These are phyloP conservation scores for Synergus umbraculus DNA, from an alignment of 2,888 invertebrate species.

Conservation along the genomic window DNA sequence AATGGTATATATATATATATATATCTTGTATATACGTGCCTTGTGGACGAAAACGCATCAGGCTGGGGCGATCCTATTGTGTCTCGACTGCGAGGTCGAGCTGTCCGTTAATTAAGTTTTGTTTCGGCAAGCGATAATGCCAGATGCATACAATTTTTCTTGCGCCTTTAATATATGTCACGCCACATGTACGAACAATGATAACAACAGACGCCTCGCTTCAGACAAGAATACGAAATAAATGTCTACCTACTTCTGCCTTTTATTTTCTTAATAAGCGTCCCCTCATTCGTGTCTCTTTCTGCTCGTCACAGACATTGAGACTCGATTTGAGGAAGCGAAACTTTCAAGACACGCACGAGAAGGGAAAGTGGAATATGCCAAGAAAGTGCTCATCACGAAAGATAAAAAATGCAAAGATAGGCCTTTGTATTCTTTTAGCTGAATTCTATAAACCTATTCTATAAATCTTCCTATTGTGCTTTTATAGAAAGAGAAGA, in stretches of 20 bases:
- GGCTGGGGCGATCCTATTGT: conserved; percentile 61
- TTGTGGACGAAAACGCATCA: conserved; percentile 51
- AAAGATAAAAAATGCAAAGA: neutral
- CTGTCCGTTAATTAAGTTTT: conserved; percentile 67
- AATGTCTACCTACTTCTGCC: conserved; percentile 43
- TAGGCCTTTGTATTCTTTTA: neutral
- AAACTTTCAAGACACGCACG: conserved; percentile 2
- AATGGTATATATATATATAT: too few relatives aligned
- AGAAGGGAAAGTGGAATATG: neutral
- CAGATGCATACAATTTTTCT: conserved; percentile 51
- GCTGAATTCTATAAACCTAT: neutral
- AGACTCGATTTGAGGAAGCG: neutral
- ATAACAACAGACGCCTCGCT: conserved; percentile 38
- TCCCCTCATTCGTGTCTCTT: conserved; percentile 30
- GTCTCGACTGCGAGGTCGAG: conserved; percentile 59
- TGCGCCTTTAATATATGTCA: conserved; percentile 39
- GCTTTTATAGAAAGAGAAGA: neutral
- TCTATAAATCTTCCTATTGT: neutral
- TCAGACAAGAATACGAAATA: conserved; percentile 46
- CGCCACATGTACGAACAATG: conserved; percentile 44
- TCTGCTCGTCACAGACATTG: conserved; percentile 23
- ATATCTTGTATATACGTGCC: conserved; percentile 43
- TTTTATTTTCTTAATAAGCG: conserved; percentile 41
- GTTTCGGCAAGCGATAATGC: conserved; percentile 59
- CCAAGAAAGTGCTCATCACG: neutral